Conservation (phyloP, 2,888 invertebrate genomes). For the Heteropelma amictum region DNA sequence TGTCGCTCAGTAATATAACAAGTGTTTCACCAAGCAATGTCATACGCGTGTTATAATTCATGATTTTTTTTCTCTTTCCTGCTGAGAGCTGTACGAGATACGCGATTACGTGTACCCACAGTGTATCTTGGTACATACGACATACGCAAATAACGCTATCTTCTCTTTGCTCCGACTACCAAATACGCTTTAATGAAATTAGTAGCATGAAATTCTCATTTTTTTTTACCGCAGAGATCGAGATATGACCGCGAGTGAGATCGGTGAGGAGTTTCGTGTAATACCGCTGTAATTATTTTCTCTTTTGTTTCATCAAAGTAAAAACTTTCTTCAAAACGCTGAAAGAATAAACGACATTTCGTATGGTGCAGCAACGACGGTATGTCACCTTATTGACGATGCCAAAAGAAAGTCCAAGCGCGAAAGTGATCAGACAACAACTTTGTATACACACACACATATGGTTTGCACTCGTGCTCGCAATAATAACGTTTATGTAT, state of each 20-base stretch:
- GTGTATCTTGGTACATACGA: background rate
- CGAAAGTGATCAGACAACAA: conserved; percentile 68
- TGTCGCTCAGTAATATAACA: background rate
- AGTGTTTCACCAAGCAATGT: conserved; percentile 34
- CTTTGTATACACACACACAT: conserved; percentile 11
- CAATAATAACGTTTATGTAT: background rate
- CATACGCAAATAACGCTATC: background rate
- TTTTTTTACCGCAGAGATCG: too few species aligned
- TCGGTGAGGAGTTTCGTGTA: too few species aligned
- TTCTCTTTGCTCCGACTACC: background rate
- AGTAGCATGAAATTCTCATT: too few species aligned
- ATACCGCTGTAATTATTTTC: conserved; percentile 30
- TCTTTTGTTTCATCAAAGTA: conserved; percentile 55
- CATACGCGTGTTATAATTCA: conserved; percentile 12
- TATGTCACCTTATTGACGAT: conserved; percentile 18
- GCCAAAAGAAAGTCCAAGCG: conserved; percentile 65
- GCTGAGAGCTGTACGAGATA: background rate
- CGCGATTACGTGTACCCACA: background rate
- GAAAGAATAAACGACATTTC: conserved; percentile 38
- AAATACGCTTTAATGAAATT: too few species aligned
- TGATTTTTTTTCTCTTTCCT: background rate
- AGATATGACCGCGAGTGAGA: too few species aligned
- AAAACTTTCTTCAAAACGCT: conserved; percentile 64
- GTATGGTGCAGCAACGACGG: background rate
- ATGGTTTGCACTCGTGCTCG: conserved; percentile 4